Evolutionary conservation across 2,888 invertebrate genomes (phyloP).

Genomic region (Oasisia sp.): DNA sequence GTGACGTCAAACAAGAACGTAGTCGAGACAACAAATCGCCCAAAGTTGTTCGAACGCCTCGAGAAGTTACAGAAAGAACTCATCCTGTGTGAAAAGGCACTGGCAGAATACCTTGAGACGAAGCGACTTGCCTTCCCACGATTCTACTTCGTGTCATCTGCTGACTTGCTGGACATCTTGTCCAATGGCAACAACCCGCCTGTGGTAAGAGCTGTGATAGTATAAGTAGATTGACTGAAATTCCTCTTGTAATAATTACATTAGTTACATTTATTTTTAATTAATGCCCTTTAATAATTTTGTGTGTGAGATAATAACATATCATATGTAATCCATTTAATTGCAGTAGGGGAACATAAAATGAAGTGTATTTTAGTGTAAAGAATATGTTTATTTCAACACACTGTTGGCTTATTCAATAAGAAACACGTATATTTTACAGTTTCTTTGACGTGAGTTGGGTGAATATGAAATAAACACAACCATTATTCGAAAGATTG

Average conservation of each 20-base stretch:
- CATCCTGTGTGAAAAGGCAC: slow-evolving; percentile 92
- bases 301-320: no score
- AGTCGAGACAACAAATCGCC: slow-evolving; percentile 87
- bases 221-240: not conserved
- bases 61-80: slow-evolving; percentile 86
- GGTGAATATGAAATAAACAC: not conserved
- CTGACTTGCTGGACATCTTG: slow-evolving; percentile 91
- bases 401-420: no score
- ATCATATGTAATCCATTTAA: no score
- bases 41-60: slow-evolving; percentile 81
- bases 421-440: not conserved
- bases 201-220: slow-evolving; percentile 51
- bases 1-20: slow-evolving; percentile 88
- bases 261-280: no score
- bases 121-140: slow-evolving; percentile 94
- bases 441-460: not conserved
- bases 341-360: no score
- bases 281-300: no score
- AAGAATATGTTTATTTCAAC: no score
- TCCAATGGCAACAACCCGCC: slow-evolving; percentile 95
- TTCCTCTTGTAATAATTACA: not conserved
- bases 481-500: not conserved
- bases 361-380: no score
- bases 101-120: slow-evolving; percentile 96
- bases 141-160: slow-evolving; percentile 97